phyloP scores from a whole-genome alignment of 2,888 invertebrate species.

The Hydroisotoma schaefferi region DNA sequence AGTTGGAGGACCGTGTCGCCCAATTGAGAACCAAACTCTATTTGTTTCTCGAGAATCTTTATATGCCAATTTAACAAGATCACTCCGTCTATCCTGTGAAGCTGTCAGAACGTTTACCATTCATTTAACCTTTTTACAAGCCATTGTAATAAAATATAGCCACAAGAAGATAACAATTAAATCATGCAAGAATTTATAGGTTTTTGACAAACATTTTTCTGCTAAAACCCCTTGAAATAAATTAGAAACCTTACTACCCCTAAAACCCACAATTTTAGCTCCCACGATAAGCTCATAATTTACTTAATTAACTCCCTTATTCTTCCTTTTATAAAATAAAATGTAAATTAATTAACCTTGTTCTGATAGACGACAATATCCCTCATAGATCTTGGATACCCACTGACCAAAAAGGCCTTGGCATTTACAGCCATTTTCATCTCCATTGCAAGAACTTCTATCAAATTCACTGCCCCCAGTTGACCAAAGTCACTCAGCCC shows the following conservation, averaged over 20 bases:
- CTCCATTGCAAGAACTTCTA: constrained; percentile 85
- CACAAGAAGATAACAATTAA: neutral
- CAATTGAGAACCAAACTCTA: constrained; percentile 82
- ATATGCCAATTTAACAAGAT: constrained; percentile 83
- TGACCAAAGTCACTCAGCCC: constrained; percentile 73
- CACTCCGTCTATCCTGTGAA: constrained; percentile 81
- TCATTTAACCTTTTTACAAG: neutral
- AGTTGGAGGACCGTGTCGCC: constrained; percentile 79
- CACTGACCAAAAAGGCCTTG: constrained; percentile 81
- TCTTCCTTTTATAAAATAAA: no score
- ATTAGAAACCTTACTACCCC: no score
- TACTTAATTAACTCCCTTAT: no score
- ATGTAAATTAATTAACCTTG: constrained; percentile 63
- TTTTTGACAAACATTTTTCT: no score
- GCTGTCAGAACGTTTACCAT: constrained; percentile 56
- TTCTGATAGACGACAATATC: constrained; percentile 88
- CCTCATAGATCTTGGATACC: constrained; percentile 85
- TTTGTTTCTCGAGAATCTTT: constrained; percentile 78
- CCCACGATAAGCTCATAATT: no score
- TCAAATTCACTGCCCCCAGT: constrained; percentile 79
- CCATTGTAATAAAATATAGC: neutral
- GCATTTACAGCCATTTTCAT: constrained; percentile 89
- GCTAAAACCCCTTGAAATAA: no score
- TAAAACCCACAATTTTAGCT: no score
- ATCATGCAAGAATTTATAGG: neutral